Percentiles rank a stretch among this genome's conserved stretches.
These are phyloP conservation scores for Nyleta sp. DNA, from an alignment of 2,888 invertebrate genomes.

Conservation along the genomic window DNA sequence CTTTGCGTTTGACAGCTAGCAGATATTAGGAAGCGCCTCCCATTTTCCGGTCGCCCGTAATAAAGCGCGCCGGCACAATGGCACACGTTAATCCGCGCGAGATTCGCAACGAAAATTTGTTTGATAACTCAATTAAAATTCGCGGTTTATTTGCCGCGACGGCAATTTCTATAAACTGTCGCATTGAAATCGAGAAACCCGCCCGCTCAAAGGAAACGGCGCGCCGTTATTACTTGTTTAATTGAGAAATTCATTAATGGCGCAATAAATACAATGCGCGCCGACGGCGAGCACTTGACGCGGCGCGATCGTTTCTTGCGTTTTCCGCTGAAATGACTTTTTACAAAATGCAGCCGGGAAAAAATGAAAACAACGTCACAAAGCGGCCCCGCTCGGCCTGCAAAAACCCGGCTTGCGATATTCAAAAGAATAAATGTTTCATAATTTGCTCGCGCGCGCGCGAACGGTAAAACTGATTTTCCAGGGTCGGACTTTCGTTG, in stretches of 20 bases:
- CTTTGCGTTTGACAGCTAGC: constrained; percentile 78
- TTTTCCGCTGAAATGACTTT: no score
- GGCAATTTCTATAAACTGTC: constrained; percentile 22
- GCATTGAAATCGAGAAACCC: constrained; percentile 7
- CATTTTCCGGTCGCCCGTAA: constrained; percentile 25
- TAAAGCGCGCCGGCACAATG: constrained; percentile 5
- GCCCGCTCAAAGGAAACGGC: constrained; percentile 1
- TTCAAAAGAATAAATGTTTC: no score
- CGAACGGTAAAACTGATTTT: no score
- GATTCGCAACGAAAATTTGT: constrained; percentile 24
- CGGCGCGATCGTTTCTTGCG: no score
- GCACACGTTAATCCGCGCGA: constrained; percentile 2
- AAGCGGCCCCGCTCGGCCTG: no score
- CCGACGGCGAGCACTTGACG: no score
- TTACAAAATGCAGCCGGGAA: no score
- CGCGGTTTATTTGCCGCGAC: constrained; percentile 12
- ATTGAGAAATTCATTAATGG: constrained; percentile 38
- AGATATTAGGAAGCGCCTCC: constrained; percentile 73
- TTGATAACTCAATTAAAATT: constrained; percentile 36
- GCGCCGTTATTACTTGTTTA: constrained; percentile 36
- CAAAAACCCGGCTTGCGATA: no score
- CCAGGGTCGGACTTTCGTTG: no score
- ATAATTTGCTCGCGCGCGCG: no score
- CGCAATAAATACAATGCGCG: constrained; percentile 33
- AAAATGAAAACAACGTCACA: no score